Conservation (phyloP, 2,797 vertebrate genomes). For the Hirundo rustica region DNA sequence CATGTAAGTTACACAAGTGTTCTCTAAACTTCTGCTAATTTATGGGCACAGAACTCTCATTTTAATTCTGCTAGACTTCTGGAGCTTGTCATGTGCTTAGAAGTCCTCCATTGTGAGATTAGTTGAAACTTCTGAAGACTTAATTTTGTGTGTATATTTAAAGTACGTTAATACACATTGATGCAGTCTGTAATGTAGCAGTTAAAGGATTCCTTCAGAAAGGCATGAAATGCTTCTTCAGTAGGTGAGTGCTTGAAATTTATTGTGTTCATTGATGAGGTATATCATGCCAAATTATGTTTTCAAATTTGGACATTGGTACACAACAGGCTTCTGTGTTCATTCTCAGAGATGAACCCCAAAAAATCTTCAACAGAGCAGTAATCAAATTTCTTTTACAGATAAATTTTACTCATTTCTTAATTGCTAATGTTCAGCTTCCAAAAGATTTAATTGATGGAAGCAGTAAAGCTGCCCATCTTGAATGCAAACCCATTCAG, state of each 20-base stretch:
- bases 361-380: neutral
- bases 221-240: neutral
- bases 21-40: neutral
- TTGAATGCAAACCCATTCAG: neutral
- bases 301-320: neutral
- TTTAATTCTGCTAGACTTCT: neutral
- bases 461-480: neutral
- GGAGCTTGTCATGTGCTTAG: neutral
- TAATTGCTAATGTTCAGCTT: neutral
- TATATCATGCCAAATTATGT: neutral
- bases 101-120: neutral
- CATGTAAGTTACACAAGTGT: neutral
- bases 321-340: neutral
- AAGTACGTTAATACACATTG: neutral
- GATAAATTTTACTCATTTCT: neutral
- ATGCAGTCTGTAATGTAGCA: neutral
- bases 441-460: neutral
- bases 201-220: neutral
- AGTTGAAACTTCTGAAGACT: neutral
- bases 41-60: neutral
- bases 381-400: neutral
- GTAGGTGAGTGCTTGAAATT: neutral
- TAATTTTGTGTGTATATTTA: neutral
- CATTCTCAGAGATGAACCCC: neutral
- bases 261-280: neutral